A percentile compares a stretch with the other conserved stretches of the same genome.
phyloP scores from a whole-genome alignment of 2,797 vertebrate species.

The Microctenopoma steveboyesi region DNA sequence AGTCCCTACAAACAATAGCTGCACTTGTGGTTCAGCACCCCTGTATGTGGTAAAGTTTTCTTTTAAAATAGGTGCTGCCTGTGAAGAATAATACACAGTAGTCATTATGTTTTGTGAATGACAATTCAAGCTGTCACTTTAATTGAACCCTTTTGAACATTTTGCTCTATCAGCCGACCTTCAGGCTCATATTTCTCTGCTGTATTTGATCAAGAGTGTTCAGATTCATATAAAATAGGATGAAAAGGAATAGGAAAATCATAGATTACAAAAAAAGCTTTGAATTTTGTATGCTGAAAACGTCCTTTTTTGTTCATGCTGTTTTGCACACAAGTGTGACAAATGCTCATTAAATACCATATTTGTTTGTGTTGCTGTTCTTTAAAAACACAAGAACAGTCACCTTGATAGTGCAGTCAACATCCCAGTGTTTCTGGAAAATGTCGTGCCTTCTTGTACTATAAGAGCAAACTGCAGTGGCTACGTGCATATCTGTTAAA shows the following conservation, averaged over 20 bases:
- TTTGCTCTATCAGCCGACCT: slow-evolving; percentile 5
- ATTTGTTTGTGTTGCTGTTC: slow-evolving; percentile 41
- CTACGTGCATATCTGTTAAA: neutral
- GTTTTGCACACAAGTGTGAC: slow-evolving; percentile 25
- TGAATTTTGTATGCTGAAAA: slow-evolving; percentile 13
- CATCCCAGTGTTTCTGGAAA: slow-evolving; percentile 13
- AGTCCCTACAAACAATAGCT: neutral
- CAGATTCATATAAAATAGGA: neutral
- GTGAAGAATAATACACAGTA: neutral
- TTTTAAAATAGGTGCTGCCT: too few species aligned
- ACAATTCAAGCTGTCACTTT: neutral
- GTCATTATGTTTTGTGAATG: slow-evolving; percentile 1
- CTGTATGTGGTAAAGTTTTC: too few species aligned
- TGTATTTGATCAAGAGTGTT: neutral
- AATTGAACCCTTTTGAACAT: slow-evolving; percentile 14
- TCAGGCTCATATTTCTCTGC: slow-evolving; percentile 5
- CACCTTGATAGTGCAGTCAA: slow-evolving; percentile 31
- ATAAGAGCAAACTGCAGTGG: neutral
- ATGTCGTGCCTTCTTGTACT: slow-evolving; percentile 14
- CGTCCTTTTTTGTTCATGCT: neutral
- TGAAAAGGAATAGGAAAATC: slow-evolving; percentile 13
- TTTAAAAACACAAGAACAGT: slow-evolving; percentile 34
- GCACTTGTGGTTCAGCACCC: neutral
- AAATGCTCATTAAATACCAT: slow-evolving; percentile 49
- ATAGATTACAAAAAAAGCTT: slow-evolving; percentile 6